Percentiles rank a stretch among this genome's conserved stretches.
Evolutionary conservation across 2,888 invertebrate genomes (phyloP).

Genomic region (Apomyelois bistriatella): DNA sequence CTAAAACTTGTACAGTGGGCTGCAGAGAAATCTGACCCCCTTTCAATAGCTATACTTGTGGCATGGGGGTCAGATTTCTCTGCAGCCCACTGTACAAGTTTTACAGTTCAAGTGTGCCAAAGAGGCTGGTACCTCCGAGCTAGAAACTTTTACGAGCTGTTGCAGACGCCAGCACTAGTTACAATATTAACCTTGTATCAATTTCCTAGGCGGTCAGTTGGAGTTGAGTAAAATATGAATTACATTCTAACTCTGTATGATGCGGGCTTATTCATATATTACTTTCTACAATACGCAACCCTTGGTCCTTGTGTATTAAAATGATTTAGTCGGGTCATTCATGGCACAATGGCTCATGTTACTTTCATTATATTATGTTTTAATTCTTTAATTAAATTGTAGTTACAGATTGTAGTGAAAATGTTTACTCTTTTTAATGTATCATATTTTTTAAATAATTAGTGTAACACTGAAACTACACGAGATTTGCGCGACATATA

Average conservation of each 20-base stretch:
- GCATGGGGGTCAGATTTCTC: too few relatives aligned
- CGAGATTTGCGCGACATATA: too few relatives aligned
- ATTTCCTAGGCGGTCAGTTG: constrained; percentile 3
- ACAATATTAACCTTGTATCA: constrained; percentile 11
- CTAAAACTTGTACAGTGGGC: too few relatives aligned
- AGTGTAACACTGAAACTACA: too few relatives aligned
- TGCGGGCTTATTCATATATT: constrained; percentile 1
- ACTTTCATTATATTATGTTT: too few relatives aligned
- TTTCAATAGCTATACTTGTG: too few relatives aligned
- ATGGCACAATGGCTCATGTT: background rate
- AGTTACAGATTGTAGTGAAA: too few relatives aligned
- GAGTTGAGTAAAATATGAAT: constrained; percentile 4
- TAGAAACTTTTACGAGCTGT: constrained; percentile 4
- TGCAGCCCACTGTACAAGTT: too few relatives aligned
- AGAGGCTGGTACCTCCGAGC: background rate
- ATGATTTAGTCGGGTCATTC: constrained; percentile 10
- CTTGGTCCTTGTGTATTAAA: constrained; percentile 5
- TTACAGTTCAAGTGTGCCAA: background rate
- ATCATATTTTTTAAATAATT: too few relatives aligned
- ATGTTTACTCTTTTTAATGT: too few relatives aligned
- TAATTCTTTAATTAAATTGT: too few relatives aligned
- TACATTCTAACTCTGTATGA: background rate
- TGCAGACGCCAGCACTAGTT: background rate
- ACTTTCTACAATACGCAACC: constrained; percentile 8
- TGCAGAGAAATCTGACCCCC: too few relatives aligned